Percentiles rank a stretch among this genome's conserved stretches.
Conservation (phyloP, 2,797 vertebrate species). For the Margarornis squamiger region DNA sequence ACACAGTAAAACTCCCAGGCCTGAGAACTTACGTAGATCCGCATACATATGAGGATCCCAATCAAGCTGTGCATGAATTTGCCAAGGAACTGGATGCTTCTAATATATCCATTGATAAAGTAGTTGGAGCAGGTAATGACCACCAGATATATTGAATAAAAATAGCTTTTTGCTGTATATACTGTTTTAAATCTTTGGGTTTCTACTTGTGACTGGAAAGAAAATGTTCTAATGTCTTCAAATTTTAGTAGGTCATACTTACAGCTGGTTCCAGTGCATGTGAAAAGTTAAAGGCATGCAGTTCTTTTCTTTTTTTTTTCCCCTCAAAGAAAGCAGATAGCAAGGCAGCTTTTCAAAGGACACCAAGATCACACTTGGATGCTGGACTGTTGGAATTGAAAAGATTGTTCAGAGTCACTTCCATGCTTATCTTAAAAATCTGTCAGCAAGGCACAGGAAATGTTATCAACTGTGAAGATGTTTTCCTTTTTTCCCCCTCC, state of each 20-base stretch:
- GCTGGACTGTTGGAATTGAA: background rate
- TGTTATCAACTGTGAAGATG: background rate
- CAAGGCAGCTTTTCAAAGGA: background rate
- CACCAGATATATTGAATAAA: background rate
- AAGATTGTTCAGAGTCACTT: background rate
- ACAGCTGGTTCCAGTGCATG: background rate
- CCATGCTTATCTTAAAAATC: background rate
- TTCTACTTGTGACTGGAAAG: background rate
- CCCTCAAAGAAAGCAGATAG: background rate
- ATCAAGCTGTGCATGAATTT: slow-evolving; percentile 95
- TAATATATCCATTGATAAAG: slow-evolving; percentile 95
- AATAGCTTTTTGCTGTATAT: background rate
- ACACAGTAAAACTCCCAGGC: slow-evolving; percentile 91
- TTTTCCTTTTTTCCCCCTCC: background rate
- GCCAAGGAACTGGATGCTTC: slow-evolving; percentile 94
- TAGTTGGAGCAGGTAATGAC: slow-evolving; percentile 93
- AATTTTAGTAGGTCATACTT: background rate
- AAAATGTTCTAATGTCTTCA: background rate
- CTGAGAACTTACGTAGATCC: slow-evolving; percentile 95
- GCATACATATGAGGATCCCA: slow-evolving; percentile 96
- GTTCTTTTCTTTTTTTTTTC: background rate
- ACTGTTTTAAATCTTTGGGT: background rate
- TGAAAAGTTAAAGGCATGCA: background rate
- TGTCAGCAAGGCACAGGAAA: background rate
- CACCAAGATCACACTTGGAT: background rate